Base-by-base conservation (phyloP, 2,888 invertebrate genomes). In the Ophion obscuratus region DNA sequence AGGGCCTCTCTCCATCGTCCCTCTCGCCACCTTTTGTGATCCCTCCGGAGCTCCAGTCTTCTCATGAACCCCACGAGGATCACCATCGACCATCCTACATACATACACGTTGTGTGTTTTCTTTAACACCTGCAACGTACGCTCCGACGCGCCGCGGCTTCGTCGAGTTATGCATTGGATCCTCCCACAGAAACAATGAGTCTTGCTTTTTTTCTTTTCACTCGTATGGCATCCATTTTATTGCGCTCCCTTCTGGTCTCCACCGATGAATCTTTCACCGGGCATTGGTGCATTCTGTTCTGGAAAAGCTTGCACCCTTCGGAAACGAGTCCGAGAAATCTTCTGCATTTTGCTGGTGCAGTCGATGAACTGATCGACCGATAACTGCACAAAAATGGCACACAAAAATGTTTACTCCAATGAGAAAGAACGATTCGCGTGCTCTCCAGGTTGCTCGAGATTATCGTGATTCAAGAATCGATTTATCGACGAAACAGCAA, bases 141-240 rank as follows among this genome's bases (percentile, higher is more conserved):
- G 71, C 76, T 79, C 79, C 62, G 68, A 83, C 77, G 68, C n/a
- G 70, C 79, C 75, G 80, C 71, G 89, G 91, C 87, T 89, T 87
- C 88, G 91, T 90, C 92, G 92, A 93, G 92, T 92, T 92, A 93
- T 93, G 92, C 92, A 92, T 90, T 92, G 91, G 93, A 93, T 92
- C 93, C 93, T 93, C 93, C 93, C 93, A 93, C 92, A 92, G 92
- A 92, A 93, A 93, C 93, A 93, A 93, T 93, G 66, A 82, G 77
- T 85, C 83, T 87, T 81, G 74, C 77, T 85, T 57, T 62, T 78
- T 81, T 75, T 84, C 61, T 66, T 57, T 53, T 67, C 47, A 40
- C 31, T 53, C 78, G 36, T 66, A 24, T 64, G 24, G 24, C 27
- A 64, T 75, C 64, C 64, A 74, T 27, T 53, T 66, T 74, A 64